Evolutionary conservation across 2,797 vertebrate species (phyloP).

Genomic region (Loriculus beryllinus): DNA sequence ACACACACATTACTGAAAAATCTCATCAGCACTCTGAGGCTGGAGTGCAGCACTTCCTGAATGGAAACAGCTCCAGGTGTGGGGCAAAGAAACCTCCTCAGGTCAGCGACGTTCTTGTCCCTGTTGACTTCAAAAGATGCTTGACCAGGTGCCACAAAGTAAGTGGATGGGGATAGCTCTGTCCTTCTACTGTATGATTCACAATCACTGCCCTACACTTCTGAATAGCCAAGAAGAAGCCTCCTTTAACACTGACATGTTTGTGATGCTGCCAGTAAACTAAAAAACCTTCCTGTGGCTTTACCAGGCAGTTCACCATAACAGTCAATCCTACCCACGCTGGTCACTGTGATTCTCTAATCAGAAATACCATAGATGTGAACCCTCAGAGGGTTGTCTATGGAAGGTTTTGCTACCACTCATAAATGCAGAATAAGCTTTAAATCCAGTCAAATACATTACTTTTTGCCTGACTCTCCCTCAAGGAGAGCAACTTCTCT

Average conservation of each 20-base stretch:
- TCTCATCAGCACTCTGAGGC: background rate
- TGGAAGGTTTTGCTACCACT: background rate
- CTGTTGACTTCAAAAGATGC: background rate
- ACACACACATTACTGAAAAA: background rate
- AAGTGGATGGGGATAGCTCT: background rate
- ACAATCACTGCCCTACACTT: background rate
- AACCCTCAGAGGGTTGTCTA: background rate
- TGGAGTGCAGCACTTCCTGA: background rate
- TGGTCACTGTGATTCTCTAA: background rate
- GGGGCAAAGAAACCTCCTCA: background rate
- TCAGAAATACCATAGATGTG: background rate
- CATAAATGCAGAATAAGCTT: background rate
- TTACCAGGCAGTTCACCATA: background rate
- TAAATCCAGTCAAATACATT: background rate
- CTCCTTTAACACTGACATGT: background rate
- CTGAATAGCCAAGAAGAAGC: background rate
- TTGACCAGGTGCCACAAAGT: background rate
- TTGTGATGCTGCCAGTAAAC: background rate
- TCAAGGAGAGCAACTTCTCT: background rate
- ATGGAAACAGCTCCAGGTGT: background rate
- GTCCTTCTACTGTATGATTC: background rate
- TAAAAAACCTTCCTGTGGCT: background rate
- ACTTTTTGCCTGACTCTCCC: background rate
- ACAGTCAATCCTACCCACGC: background rate
- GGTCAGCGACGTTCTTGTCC: fast-evolving